Evolutionary conservation across 2,888 invertebrate genomes (phyloP).

Genomic region (Folsomia candida): DNA sequence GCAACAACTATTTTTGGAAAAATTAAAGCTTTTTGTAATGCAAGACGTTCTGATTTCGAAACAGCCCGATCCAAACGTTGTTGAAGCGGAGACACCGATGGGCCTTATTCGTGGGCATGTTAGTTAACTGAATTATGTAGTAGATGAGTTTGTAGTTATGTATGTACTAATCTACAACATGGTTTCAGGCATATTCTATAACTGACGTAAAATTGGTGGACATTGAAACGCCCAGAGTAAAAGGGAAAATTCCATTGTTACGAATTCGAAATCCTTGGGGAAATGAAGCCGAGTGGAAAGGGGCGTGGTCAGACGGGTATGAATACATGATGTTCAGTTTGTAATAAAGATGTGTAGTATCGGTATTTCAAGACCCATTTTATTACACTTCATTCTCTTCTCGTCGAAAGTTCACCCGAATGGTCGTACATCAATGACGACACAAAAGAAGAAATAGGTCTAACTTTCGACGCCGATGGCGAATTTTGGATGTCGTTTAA

Average conservation of each 20-base stretch:
- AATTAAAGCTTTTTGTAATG: too few species aligned
- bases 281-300: slow-evolving; percentile 58
- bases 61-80: slow-evolving; percentile 75
- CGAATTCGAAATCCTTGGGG: slow-evolving; percentile 72
- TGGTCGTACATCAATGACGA: slow-evolving; percentile 57
- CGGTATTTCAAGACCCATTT: too few species aligned
- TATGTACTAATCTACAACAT: too few species aligned
- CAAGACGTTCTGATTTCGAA: not conserved
- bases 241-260: slow-evolving; percentile 57
- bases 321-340: too few species aligned
- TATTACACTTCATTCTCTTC: too few species aligned
- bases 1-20: slow-evolving; percentile 5
- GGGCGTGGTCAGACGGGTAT: slow-evolving; percentile 71
- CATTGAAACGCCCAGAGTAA: slow-evolving; percentile 54
- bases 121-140: slow-evolving; percentile 66
- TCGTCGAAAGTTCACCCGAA: too few species aligned
- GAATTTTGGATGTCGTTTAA: slow-evolving; percentile 63
- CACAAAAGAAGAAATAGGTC: slow-evolving; percentile 55
- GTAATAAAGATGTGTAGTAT: too few species aligned
- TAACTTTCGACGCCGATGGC: slow-evolving; percentile 60
- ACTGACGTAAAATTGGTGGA: slow-evolving; percentile 57
- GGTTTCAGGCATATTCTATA: too few species aligned
- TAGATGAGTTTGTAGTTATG: too few species aligned
- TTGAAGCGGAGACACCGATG: slow-evolving; percentile 71
- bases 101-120: slow-evolving; percentile 69